A percentile compares a stretch with the other conserved stretches of the same genome.
Conservation (phyloP, 2,797 vertebrate species). For the Nothura maculosa region DNA sequence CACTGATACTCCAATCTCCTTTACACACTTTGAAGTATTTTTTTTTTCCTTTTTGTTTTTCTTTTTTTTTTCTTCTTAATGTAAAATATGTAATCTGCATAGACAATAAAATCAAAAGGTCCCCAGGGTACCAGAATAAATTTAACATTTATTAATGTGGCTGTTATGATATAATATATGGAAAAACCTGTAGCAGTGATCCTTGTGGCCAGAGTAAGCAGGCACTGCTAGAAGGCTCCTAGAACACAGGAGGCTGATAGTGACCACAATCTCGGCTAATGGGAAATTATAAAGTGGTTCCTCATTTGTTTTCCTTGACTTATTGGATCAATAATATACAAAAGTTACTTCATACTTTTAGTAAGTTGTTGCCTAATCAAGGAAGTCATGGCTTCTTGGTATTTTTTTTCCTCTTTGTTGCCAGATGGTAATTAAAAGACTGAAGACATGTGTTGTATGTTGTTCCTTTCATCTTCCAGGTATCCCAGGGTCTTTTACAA, state of each 20-base stretch:
- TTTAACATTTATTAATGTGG: background rate
- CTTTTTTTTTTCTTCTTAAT: background rate
- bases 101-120: background rate
- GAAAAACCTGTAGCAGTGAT: background rate
- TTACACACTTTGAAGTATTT: background rate
- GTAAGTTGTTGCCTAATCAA: background rate
- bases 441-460: background rate
- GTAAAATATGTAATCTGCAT: background rate
- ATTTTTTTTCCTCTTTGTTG: background rate
- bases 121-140: background rate
- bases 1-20: background rate
- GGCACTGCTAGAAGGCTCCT: background rate
- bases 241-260: background rate
- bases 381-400: background rate
- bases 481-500: background rate
- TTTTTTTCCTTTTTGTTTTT: too few relatives aligned
- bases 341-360: background rate
- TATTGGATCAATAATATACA: background rate
- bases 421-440: background rate
- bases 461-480: background rate
- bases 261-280: accelerated
- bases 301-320: background rate
- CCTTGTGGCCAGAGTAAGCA: background rate
- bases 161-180: background rate
- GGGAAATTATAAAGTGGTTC: background rate